These are phyloP conservation scores for Salvator merianae DNA, from an alignment of 2,113 vertebrate species.

Conservation along the genomic window DNA sequence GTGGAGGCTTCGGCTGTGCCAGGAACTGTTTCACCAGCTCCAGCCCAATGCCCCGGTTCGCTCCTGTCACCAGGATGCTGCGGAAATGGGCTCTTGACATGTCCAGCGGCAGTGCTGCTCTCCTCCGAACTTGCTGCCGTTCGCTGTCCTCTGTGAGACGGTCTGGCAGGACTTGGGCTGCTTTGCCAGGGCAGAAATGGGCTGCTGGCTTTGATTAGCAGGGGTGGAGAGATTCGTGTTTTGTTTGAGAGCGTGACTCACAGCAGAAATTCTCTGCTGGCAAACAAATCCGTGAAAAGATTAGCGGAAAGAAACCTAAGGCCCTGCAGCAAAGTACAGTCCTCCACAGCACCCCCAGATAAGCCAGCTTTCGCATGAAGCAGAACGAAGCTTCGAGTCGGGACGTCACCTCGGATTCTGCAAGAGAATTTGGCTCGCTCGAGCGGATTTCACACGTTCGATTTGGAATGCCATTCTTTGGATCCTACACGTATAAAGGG, in stretches of 20 bases:
- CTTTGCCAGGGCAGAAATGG: background rate
- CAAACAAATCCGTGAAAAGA: background rate
- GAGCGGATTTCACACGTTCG: too few relatives aligned
- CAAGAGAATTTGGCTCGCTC: too few relatives aligned
- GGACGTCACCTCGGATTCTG: too few relatives aligned
- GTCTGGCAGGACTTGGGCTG: too few relatives aligned
- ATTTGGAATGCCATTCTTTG: too few relatives aligned
- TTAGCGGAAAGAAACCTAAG: background rate
- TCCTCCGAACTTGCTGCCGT: background rate
- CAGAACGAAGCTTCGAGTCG: background rate
- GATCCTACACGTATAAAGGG: too few relatives aligned
- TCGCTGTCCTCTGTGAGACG: background rate
- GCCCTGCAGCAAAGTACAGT: background rate
- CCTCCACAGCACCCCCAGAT: background rate
- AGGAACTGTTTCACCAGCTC: slow-evolving; percentile 58
- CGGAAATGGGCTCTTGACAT: background rate
- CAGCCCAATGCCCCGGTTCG: slow-evolving; percentile 61
- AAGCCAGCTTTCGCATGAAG: background rate
- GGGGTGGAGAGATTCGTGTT: background rate
- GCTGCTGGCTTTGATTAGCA: background rate
- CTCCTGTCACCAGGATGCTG: slow-evolving; percentile 58
- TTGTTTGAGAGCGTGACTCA: background rate
- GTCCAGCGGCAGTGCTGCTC: too few relatives aligned
- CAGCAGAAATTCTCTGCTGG: background rate
- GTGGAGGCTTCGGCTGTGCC: slow-evolving; percentile 14